Percentiles rank a stretch among this genome's conserved stretches.
These are phyloP conservation scores for Drosophila pachea DNA, from an alignment of 1,140 invertebrate species.

Conservation along the genomic window DNA sequence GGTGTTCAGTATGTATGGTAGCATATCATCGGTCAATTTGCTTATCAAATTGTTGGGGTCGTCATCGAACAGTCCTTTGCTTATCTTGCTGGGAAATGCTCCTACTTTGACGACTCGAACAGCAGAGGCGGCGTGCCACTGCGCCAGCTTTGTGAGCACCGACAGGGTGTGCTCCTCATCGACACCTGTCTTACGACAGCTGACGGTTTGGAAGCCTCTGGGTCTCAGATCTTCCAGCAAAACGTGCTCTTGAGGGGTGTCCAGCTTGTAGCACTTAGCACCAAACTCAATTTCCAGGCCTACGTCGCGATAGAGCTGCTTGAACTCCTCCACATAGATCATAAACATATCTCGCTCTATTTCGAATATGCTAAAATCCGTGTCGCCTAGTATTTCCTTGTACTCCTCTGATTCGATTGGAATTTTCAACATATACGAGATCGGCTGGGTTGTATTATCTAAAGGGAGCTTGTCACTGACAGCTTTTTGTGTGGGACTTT, in stretches of 20 bases:
- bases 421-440: constrained; percentile 63
- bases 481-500: not conserved
- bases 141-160: constrained; percentile 1
- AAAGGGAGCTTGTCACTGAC: not conserved
- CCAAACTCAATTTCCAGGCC: constrained; percentile 62
- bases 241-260: constrained; percentile 56
- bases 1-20: constrained; percentile 13
- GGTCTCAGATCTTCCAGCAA: constrained; percentile 81
- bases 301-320: constrained; percentile 65
- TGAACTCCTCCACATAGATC: constrained; percentile 57
- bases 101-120: constrained; percentile 79
- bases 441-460: constrained; percentile 40
- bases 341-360: constrained; percentile 57
- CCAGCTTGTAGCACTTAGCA: constrained; percentile 51
- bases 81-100: constrained; percentile 37
- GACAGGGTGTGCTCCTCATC: constrained; percentile 47
- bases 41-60: constrained; percentile 11
- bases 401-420: constrained; percentile 38
- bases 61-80: constrained; percentile 25
- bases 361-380: constrained; percentile 45
- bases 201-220: constrained; percentile 71
- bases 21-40: constrained; percentile 22
- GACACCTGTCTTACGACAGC: constrained; percentile 79
- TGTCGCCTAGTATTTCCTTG: constrained; percentile 22
- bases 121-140: constrained; percentile 65